Conservation (phyloP, 2,797 vertebrate genomes). For the Melanotaenia nigrans region DNA sequence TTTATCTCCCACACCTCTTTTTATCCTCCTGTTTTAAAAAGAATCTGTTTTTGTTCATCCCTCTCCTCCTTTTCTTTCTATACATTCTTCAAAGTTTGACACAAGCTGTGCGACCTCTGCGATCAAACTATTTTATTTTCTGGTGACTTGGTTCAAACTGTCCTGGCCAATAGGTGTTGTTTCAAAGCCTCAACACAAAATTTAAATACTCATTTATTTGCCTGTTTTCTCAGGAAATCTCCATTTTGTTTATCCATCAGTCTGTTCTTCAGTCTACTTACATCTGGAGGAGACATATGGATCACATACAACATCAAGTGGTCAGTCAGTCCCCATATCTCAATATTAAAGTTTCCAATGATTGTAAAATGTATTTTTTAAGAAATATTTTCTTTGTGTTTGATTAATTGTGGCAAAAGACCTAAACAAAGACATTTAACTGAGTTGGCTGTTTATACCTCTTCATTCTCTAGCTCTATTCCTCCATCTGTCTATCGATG, state of each 20-base stretch:
- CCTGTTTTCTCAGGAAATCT: constrained; percentile 13
- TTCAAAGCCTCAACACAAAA: constrained; percentile 12
- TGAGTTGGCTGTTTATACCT: constrained; percentile 13
- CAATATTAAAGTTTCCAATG: constrained; percentile 21
- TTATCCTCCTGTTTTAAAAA: constrained; percentile 29
- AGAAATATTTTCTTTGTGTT: constrained; percentile 28
- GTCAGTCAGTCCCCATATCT: constrained; percentile 20
- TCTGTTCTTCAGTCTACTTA: constrained; percentile 34
- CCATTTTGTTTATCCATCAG: constrained; percentile 21
- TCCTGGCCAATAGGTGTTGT: constrained; percentile 10
- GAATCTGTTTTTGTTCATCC: constrained; percentile 39
- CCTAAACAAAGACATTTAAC: constrained; percentile 26
- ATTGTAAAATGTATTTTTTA: constrained; percentile 19
- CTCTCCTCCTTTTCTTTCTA: constrained; percentile 9
- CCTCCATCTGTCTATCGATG: constrained; percentile 82
- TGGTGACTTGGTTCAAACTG: constrained; percentile 33
- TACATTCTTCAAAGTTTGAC: constrained; percentile 51
- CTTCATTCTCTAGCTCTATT: constrained; percentile 5
- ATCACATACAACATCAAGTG: constrained; percentile 19
- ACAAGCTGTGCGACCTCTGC: constrained; percentile 19
- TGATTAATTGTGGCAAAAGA: constrained; percentile 5
- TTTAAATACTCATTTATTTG: constrained; percentile 20
- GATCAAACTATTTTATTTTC: constrained; percentile 23
- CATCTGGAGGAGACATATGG: constrained; percentile 29
- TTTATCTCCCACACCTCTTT: constrained; percentile 28